Evolutionary conservation across 2,888 invertebrate species (phyloP).

Genomic region (Lamellibrachia satsuma): DNA sequence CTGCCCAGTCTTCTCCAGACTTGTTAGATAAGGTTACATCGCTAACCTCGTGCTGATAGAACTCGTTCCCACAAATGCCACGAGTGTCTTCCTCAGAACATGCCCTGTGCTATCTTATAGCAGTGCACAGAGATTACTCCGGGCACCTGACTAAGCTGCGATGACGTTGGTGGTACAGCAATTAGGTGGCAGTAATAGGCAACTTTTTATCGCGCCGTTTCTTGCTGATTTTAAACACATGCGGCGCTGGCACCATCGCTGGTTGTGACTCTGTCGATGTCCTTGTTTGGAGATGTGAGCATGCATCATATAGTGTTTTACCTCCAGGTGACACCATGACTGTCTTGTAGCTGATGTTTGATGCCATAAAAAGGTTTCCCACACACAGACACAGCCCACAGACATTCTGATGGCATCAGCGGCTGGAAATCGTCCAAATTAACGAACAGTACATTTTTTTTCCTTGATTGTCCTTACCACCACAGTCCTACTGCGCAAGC

Average conservation of each 20-base stretch:
- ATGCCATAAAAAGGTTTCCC: not conserved
- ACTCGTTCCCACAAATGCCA: not conserved
- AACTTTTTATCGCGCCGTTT: not conserved
- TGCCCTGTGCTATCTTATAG: not conserved
- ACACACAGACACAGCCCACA: not conserved
- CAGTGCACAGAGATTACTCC: not conserved
- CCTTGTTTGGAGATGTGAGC: not conserved
- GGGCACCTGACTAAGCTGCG: not conserved
- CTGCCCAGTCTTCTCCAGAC: not conserved
- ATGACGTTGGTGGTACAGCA: not conserved
- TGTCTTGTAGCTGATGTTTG: not conserved
- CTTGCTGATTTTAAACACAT: slow-evolving; percentile 4
- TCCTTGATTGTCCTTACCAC: too few relatives aligned
- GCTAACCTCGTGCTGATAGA: not conserved
- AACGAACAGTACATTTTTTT: not conserved
- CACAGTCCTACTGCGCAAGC: not conserved
- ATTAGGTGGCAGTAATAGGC: not conserved
- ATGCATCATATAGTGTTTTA: not conserved
- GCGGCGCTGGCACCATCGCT: not conserved
- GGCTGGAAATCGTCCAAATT: not conserved
- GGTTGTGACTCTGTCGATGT: not conserved
- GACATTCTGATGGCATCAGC: not conserved
- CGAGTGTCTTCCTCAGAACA: not conserved
- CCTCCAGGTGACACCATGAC: not conserved
- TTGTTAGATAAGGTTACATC: slow-evolving; percentile 1